Percentiles rank a stretch among this genome's conserved stretches.
These are phyloP conservation scores for Caenorhabditis remanei DNA, from an alignment of 1,140 invertebrate genomes.

Conservation along the genomic window DNA sequence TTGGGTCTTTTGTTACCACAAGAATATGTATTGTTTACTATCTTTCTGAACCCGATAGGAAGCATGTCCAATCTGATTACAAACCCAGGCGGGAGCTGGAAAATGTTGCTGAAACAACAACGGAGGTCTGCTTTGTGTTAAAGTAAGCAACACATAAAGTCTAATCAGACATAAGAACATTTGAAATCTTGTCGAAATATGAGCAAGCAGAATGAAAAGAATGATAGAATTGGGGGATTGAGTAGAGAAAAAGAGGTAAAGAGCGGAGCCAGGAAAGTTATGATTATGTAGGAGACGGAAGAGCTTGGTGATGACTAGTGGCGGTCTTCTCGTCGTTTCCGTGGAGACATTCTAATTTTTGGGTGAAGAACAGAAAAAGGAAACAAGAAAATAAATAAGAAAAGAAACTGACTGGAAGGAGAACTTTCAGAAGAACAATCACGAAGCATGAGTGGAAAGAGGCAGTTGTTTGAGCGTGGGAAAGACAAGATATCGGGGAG, in stretches of 20 bases:
- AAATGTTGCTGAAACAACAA: too few relatives aligned
- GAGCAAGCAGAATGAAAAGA: background rate
- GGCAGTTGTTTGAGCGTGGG: background rate
- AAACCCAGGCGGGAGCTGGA: too few relatives aligned
- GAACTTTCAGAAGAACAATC: background rate
- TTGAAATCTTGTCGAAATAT: too few relatives aligned
- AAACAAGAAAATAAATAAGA: background rate
- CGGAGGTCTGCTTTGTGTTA: too few relatives aligned
- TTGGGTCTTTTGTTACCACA: too few relatives aligned
- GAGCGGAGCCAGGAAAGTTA: background rate
- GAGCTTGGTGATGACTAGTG: background rate
- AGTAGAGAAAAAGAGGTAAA: background rate
- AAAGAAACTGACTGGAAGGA: background rate
- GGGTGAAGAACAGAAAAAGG: background rate
- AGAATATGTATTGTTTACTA: too few relatives aligned
- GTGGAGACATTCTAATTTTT: background rate
- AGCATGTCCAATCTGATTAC: too few relatives aligned
- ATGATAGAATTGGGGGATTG: background rate
- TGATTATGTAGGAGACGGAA: background rate
- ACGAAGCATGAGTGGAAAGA: background rate
- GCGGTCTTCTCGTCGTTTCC: background rate
- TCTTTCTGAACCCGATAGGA: too few relatives aligned
- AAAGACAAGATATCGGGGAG: background rate
- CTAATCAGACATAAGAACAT: too few relatives aligned
- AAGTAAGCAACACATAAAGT: too few relatives aligned